A percentile compares a stretch with the other conserved stretches of the same genome.
These are phyloP conservation scores for Micromesistius poutassou DNA, from an alignment of 2,797 vertebrate genomes.

Conservation along the genomic window DNA sequence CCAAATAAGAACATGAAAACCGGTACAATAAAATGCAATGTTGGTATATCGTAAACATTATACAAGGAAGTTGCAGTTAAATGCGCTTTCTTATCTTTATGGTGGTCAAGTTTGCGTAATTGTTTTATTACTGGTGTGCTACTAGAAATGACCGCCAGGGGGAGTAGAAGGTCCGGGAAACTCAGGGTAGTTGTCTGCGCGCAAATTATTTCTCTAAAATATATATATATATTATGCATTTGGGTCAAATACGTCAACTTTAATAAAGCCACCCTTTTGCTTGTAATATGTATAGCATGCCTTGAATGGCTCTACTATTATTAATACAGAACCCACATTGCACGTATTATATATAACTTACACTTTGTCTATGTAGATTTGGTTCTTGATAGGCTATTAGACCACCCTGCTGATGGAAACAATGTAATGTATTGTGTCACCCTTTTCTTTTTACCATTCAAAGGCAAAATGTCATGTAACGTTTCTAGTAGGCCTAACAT, in stretches of 20 bases:
- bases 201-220: not conserved
- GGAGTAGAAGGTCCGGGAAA: constrained; percentile 19
- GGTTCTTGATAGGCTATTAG: not conserved
- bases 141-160: constrained; percentile 42
- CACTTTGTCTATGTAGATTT: not conserved
- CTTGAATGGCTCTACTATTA: not conserved
- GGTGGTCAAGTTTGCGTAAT: not conserved
- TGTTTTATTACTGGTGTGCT: not conserved
- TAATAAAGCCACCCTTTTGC: not conserved
- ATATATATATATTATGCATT: not conserved
- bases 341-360: not conserved
- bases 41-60: not conserved
- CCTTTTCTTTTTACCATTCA: not conserved
- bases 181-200: not conserved
- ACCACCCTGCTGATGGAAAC: not conserved
- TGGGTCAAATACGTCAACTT: not conserved
- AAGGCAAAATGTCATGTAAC: not conserved
- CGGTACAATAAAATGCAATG: not conserved
- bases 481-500: not conserved
- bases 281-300: not conserved
- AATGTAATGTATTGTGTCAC: not conserved
- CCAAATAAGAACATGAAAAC: too few relatives aligned
- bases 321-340: not conserved
- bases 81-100: not conserved
- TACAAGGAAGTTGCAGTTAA: not conserved